These are phyloP conservation scores for Fulica atra DNA, from an alignment of 2,113 vertebrate genomes.

Conservation along the genomic window DNA sequence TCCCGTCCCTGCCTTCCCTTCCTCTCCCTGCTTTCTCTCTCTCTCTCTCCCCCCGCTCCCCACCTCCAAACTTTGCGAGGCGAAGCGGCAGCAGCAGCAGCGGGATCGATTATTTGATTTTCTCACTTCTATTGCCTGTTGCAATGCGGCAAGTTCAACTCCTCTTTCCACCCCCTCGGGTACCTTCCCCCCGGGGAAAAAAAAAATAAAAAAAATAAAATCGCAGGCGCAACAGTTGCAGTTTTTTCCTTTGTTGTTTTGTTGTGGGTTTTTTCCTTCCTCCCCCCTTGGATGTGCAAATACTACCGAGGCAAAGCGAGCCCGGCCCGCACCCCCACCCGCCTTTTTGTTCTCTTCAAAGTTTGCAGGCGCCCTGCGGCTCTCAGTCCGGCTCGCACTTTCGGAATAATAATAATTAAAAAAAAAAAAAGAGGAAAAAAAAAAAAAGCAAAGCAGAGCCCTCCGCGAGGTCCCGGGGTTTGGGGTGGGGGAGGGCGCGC, in stretches of 20 bases:
- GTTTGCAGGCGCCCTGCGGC: conserved; percentile 76
- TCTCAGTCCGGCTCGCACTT: conserved; percentile 69
- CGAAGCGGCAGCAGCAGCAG: conserved; percentile 27
- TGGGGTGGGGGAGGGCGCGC: conserved; percentile 51
- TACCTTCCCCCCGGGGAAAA: conserved; percentile 17
- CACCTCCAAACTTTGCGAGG: conserved; percentile 42
- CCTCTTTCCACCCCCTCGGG: conserved; percentile 41
- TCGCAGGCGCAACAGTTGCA: conserved; percentile 14
- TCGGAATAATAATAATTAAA: conserved; percentile 13
- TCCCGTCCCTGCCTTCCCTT: conserved; percentile 60
- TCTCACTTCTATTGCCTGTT: conserved; percentile 86
- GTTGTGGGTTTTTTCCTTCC: neutral
- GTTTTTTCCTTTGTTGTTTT: neutral
- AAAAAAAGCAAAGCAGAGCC: neutral
- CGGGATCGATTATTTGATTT: conserved; percentile 50
- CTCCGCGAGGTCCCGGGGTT: neutral
- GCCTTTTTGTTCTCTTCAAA: conserved; percentile 71
- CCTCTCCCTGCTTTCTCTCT: conserved; percentile 26
- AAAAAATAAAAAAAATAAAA: neutral
- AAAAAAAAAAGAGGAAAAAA: too few relatives aligned
- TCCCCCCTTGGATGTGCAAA: conserved; percentile 26
- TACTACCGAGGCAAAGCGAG: conserved; percentile 40
- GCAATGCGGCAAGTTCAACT: conserved; percentile 91
- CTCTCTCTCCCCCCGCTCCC: neutral
- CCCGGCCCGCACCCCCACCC: conserved; percentile 27